phyloP scores from a whole-genome alignment of 2,113 vertebrate species.

The Polypterus senegalus region DNA sequence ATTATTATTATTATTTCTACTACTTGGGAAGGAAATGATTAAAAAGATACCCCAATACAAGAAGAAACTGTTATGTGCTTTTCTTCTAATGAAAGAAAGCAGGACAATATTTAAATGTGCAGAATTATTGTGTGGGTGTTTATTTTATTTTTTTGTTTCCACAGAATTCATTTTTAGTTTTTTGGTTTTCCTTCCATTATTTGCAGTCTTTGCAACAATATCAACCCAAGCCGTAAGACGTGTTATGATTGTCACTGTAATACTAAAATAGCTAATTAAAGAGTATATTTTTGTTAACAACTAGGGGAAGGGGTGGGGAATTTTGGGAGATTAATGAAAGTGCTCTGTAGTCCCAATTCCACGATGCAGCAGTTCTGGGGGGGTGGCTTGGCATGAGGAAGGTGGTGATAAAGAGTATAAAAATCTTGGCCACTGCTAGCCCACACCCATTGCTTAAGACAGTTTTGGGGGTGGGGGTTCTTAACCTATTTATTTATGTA shows the following conservation, averaged over 20 bases:
- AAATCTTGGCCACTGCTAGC: constrained; percentile 4
- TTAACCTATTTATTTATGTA: constrained; percentile 43
- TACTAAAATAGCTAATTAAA: constrained; percentile 65
- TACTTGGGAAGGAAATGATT: not conserved
- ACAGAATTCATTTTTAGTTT: constrained; percentile 60
- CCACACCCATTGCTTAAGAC: constrained; percentile 31
- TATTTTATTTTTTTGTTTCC: constrained; percentile 66
- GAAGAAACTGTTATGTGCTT: not conserved
- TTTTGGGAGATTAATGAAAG: constrained; percentile 37
- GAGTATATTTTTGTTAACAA: constrained; percentile 90
- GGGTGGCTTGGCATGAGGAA: constrained; percentile 25
- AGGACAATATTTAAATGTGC: constrained; percentile 14
- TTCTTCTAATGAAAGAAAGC: not conserved
- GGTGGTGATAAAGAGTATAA: constrained; percentile 39
- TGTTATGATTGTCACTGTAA: constrained; percentile 46
- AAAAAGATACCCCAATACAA: not conserved
- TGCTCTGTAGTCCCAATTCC: constrained; percentile 27
- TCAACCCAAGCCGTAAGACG: constrained; percentile 53
- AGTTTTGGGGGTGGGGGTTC: constrained; percentile 42
- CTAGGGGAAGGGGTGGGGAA: constrained; percentile 27
- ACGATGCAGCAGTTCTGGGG: constrained; percentile 28
- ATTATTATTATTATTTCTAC: not conserved
- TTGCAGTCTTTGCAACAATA: constrained; percentile 37
- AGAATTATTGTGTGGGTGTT: constrained; percentile 63
- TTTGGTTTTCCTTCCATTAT: constrained; percentile 44